These are phyloP conservation scores for Hyposoter dolosus DNA, from an alignment of 2,888 invertebrate genomes.

Conservation along the genomic window DNA sequence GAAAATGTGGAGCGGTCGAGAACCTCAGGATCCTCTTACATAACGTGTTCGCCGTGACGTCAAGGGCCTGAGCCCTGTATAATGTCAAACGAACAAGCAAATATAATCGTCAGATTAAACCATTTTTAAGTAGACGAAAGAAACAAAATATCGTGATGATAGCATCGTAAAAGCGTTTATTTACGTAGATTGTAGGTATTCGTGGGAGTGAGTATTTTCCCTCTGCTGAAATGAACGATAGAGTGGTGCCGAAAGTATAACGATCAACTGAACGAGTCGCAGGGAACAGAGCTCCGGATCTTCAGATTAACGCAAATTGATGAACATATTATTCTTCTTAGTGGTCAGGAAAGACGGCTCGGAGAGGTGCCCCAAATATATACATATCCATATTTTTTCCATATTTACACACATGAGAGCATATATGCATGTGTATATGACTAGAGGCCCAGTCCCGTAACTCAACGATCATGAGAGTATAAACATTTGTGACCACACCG, in stretches of 20 bases:
- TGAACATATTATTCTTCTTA: conserved; percentile 7
- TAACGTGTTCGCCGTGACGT: conserved; percentile 38
- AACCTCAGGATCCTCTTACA: conserved; percentile 58
- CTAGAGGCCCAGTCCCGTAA: conserved; percentile 61
- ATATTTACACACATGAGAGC: not conserved
- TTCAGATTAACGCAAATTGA: conserved; percentile 57
- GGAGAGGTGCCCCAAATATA: conserved; percentile 14
- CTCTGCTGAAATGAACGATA: not conserved
- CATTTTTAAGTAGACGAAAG: conserved; percentile 10
- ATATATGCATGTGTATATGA: conserved; percentile 27
- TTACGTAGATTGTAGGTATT: not conserved
- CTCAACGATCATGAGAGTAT: conserved; percentile 27
- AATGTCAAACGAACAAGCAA: not conserved
- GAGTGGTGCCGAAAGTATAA: conserved; percentile 19
- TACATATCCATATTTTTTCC: not conserved
- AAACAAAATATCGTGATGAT: conserved; percentile 23
- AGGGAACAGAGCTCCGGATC: conserved; percentile 45
- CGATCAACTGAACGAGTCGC: conserved; percentile 19
- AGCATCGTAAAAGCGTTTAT: conserved; percentile 1
- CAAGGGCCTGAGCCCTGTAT: not conserved
- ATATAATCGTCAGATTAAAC: not conserved
- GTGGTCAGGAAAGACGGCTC: conserved; percentile 6
- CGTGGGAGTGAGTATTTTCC: not conserved
- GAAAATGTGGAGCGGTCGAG: conserved; percentile 54
- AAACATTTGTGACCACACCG: conserved; percentile 51